A percentile compares a stretch with the other conserved stretches of the same genome.
These are phyloP conservation scores for Carcharodon carcharias DNA, from an alignment of 2,797 vertebrate genomes.

Conservation along the genomic window DNA sequence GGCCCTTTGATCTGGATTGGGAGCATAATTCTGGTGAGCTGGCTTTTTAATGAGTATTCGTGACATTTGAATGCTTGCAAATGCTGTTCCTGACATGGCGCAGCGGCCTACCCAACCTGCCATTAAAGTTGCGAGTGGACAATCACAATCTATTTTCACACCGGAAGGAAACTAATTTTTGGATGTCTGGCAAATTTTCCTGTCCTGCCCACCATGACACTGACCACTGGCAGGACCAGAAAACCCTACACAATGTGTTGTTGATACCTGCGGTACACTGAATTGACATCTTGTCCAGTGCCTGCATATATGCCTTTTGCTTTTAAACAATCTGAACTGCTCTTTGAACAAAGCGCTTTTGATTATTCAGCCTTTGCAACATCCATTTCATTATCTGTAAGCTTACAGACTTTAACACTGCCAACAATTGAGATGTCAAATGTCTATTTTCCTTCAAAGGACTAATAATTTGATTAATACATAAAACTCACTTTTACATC, in stretches of 20 bases:
- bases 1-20: no score
- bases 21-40: no score
- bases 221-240: no score
- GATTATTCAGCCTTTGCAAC: background rate
- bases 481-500: background rate
- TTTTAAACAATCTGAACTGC: background rate
- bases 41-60: no score
- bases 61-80: no score
- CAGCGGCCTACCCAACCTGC: no score
- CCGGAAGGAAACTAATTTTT: no score
- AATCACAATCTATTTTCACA: no score
- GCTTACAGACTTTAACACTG: background rate
- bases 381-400: background rate
- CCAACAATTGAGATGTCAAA: background rate
- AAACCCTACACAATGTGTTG: background rate
- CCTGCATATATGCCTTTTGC: background rate
- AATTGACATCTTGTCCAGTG: background rate
- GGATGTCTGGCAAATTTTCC: no score
- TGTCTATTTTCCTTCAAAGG: background rate
- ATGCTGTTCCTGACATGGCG: no score
- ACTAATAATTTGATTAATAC: background rate
- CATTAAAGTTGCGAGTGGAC: no score
- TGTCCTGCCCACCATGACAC: no score
- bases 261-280: background rate
- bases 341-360: background rate